A percentile compares a stretch with the other conserved stretches of the same genome.
These are phyloP conservation scores for Tetrax tetrax DNA, from an alignment of 2,113 vertebrate genomes.

Conservation along the genomic window DNA sequence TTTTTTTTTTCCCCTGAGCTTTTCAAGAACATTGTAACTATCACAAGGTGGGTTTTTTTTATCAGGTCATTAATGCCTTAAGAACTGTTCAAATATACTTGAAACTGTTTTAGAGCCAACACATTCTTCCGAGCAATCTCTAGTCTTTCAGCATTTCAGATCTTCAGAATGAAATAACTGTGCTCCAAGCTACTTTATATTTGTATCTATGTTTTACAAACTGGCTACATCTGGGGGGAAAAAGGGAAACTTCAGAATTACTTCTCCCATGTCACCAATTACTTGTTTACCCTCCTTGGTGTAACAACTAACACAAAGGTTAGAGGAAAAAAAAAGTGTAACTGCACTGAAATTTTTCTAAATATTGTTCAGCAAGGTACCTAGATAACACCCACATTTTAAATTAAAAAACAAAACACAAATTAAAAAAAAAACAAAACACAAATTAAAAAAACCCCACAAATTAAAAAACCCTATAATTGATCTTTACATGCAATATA, in stretches of 20 bases:
- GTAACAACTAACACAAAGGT: conserved; percentile 15
- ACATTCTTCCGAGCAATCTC: neutral
- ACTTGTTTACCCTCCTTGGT: conserved; percentile 10
- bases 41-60: neutral
- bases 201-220: conserved; percentile 44
- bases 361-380: neutral
- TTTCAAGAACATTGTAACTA: conserved; percentile 1
- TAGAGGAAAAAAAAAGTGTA: neutral
- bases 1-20: conserved; percentile 27
- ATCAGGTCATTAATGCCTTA: conserved; percentile 31
- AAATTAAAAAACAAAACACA: neutral
- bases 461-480: neutral
- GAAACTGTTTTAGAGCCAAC: conserved; percentile 33
- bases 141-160: conserved; percentile 28
- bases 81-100: conserved; percentile 46
- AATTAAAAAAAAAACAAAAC: neutral
- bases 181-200: conserved; percentile 12
- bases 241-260: conserved; percentile 39
- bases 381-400: neutral
- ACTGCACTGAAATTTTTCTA: neutral
- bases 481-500: neutral
- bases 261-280: conserved; percentile 29
- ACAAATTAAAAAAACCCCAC: too few species aligned
- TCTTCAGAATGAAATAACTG: conserved; percentile 19
- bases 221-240: neutral